Conservation (phyloP, 2,888 invertebrate species). For the Chirona hameri region DNA sequence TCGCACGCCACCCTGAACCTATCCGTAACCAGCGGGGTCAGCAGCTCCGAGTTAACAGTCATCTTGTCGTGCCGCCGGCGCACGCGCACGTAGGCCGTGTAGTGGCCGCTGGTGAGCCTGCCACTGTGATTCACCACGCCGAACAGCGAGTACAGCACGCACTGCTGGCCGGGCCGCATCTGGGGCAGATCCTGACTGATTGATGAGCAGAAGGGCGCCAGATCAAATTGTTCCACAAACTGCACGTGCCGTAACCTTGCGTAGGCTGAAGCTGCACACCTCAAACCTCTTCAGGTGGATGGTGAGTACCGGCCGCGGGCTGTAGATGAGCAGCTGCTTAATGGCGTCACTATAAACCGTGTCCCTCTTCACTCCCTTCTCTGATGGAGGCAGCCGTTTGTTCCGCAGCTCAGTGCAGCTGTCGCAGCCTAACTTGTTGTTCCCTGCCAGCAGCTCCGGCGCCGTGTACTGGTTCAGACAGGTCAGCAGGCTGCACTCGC, state of each 20-base stretch:
- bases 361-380: not conserved
- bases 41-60: constrained; percentile 34
- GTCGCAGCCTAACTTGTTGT: too few relatives aligned
- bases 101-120: constrained; percentile 81
- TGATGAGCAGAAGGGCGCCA: constrained; percentile 83
- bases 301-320: constrained; percentile 89
- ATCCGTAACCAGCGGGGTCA: not conserved
- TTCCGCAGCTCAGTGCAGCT: too few relatives aligned
- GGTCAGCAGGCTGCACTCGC: too few relatives aligned
- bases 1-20: not conserved
- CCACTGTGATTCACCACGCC: constrained; percentile 96
- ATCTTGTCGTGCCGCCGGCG: constrained; percentile 40
- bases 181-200: constrained; percentile 37
- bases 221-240: constrained; percentile 78
- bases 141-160: constrained; percentile 81
- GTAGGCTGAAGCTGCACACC: constrained; percentile 67
- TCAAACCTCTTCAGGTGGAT: constrained; percentile 95
- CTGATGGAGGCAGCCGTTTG: too few relatives aligned
- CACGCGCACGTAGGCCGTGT: constrained; percentile 92
- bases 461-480: too few relatives aligned
- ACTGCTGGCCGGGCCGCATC: constrained; percentile 34
- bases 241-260: constrained; percentile 83
- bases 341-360: constrained; percentile 49
- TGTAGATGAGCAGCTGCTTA: constrained; percentile 65
- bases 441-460: too few relatives aligned